Conservation (phyloP, 2,888 invertebrate species). For the Drosophila mettleri region DNA sequence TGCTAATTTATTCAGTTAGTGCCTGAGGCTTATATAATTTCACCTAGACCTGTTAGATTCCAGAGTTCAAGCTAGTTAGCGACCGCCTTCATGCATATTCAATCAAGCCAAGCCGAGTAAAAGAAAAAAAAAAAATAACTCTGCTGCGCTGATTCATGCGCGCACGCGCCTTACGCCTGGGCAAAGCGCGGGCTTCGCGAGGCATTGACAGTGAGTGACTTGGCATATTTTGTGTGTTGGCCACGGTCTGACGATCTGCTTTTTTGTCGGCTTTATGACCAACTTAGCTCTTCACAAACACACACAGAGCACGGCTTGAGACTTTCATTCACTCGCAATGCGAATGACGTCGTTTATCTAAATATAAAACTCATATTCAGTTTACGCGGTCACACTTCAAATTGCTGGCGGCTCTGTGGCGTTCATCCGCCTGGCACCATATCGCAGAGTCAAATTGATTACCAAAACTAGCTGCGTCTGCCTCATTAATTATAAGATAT, state of each 20-base stretch:
- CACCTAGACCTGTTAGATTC: not conserved
- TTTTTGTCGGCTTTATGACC: constrained; percentile 43
- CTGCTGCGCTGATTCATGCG: constrained; percentile 53
- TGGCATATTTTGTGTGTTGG: constrained; percentile 31
- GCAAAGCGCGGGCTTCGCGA: constrained; percentile 43
- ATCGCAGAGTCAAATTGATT: constrained; percentile 9
- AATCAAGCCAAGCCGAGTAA: constrained; percentile 16
- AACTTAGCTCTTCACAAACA: constrained; percentile 11
- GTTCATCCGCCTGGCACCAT: constrained; percentile 59
- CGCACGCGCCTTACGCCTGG: constrained; percentile 60
- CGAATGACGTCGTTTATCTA: constrained; percentile 78
- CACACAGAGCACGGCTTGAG: constrained; percentile 21
- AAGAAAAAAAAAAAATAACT: too few relatives aligned
- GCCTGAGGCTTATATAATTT: constrained; percentile 31
- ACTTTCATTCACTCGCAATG: constrained; percentile 68
- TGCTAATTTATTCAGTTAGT: constrained; percentile 37
- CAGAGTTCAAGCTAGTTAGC: constrained; percentile 36
- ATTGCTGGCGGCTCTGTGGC: constrained; percentile 49
- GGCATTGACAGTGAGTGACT: constrained; percentile 60
- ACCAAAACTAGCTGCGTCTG: constrained; percentile 13
- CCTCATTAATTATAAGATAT: constrained; percentile 58
- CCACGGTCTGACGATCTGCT: constrained; percentile 44
- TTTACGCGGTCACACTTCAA: constrained; percentile 75
- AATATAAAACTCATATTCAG: constrained; percentile 74
- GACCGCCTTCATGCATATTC: constrained; percentile 31